Evolutionary conservation across 2,888 invertebrate genomes (phyloP).

Genomic region (Hymenopus coronatus): DNA sequence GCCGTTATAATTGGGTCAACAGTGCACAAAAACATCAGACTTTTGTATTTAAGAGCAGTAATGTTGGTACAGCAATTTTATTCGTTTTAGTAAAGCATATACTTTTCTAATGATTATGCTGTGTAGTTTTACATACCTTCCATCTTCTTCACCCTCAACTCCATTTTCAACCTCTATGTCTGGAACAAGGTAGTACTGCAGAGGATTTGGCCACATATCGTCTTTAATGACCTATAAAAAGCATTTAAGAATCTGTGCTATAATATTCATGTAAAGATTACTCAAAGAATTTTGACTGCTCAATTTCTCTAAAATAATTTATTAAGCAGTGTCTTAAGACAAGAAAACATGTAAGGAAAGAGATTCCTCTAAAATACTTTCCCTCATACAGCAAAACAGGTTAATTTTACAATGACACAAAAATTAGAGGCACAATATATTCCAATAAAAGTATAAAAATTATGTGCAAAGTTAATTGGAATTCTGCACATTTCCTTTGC

Average conservation of each 20-base stretch:
- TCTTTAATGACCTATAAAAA: conserved; percentile 62
- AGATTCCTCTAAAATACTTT: too few relatives aligned
- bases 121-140: not conserved
- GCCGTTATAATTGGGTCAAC: too few relatives aligned
- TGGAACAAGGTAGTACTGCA: conserved; percentile 75
- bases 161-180: conserved; percentile 75
- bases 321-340: not conserved
- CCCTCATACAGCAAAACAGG: too few relatives aligned
- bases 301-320: not conserved
- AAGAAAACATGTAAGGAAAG: not conserved
- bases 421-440: too few relatives aligned
- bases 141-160: conserved; percentile 54
- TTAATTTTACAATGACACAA: too few relatives aligned
- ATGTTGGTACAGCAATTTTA: not conserved
- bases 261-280: not conserved
- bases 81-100: not conserved
- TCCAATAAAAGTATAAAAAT: too few relatives aligned
- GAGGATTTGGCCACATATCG: conserved; percentile 84
- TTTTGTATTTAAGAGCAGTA: not conserved
- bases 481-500: too few relatives aligned
- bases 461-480: too few relatives aligned
- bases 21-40: not conserved
- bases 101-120: not conserved
- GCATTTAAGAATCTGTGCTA: not conserved
- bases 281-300: not conserved